phyloP scores from a whole-genome alignment of 2,797 vertebrate species.

The Cichlasoma orientale region DNA sequence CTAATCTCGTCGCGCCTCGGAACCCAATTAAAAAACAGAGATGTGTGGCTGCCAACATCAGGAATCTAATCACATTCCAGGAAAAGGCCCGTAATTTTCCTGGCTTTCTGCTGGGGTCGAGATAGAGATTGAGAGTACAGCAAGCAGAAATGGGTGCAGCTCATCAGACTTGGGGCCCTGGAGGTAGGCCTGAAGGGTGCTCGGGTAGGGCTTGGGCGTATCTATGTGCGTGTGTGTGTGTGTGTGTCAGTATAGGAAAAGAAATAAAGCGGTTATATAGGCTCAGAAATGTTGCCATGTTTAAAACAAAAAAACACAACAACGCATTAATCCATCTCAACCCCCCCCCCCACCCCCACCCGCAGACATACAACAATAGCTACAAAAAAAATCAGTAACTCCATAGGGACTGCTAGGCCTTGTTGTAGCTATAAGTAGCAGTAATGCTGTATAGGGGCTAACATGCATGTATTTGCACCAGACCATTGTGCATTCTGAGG shows the following conservation, averaged over 20 bases:
- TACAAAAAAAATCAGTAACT: slow-evolving; percentile 26
- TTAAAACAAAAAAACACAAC: slow-evolving; percentile 25
- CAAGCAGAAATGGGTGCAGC: slow-evolving; percentile 55
- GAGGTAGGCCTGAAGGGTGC: slow-evolving; percentile 62
- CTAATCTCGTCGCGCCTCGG: slow-evolving; percentile 79
- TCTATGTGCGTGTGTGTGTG: slow-evolving; percentile 24
- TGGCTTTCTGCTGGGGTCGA: slow-evolving; percentile 74
- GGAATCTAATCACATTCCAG: slow-evolving; percentile 85
- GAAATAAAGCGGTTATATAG: slow-evolving; percentile 29
- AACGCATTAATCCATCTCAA: slow-evolving; percentile 60
- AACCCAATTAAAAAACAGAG: slow-evolving; percentile 84
- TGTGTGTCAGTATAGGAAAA: slow-evolving; percentile 1
- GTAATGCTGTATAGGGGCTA: slow-evolving; percentile 12
- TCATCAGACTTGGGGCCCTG: slow-evolving; percentile 65
- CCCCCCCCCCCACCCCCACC: not conserved
- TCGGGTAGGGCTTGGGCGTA: slow-evolving; percentile 17
- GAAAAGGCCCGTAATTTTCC: slow-evolving; percentile 78
- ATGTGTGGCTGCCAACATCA: slow-evolving; percentile 82
- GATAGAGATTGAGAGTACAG: slow-evolving; percentile 72
- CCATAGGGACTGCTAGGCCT: slow-evolving; percentile 10
- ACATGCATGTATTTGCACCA: not conserved
- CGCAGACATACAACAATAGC: slow-evolving; percentile 47
- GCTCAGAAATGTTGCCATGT: slow-evolving; percentile 53
- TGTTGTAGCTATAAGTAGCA: slow-evolving; percentile 27
- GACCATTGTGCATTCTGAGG: not conserved